phyloP scores from a whole-genome alignment of 2,113 vertebrate species.

The Xiphophorus couchianus region DNA sequence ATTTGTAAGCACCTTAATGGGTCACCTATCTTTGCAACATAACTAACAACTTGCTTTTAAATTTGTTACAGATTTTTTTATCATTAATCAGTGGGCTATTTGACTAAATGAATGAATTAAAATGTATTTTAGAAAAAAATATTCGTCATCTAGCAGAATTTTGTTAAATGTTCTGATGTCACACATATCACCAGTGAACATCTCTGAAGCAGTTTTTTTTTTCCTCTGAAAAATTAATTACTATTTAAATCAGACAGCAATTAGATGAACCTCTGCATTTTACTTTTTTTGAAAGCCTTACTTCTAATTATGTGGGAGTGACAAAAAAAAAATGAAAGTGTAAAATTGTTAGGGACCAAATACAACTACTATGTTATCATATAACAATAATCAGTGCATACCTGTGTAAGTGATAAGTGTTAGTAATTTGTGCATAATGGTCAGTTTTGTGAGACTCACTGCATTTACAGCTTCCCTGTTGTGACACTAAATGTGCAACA shows the following conservation, averaged over 20 bases:
- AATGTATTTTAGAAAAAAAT: too few species aligned
- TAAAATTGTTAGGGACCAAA: slow-evolving; percentile 3
- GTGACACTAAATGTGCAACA: slow-evolving; percentile 16
- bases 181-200: not conserved
- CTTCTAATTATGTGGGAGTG: not conserved
- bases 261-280: not conserved
- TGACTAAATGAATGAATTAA: too few species aligned
- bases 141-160: too few species aligned
- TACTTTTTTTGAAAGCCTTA: not conserved
- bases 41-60: too few species aligned
- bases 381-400: not conserved
- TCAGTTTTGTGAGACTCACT: not conserved
- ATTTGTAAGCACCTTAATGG: not conserved
- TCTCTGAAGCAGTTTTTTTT: not conserved
- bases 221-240: not conserved
- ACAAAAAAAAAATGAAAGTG: not conserved
- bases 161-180: not conserved
- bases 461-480: slow-evolving; percentile 15
- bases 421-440: not conserved
- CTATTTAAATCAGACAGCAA: not conserved
- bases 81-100: too few species aligned
- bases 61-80: too few species aligned
- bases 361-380: not conserved
- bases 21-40: not conserved
- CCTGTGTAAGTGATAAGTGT: not conserved